Evolutionary conservation across 2,797 vertebrate species (phyloP), one percentile per base, ranked within the genome.

Genomic region (Microcaecilia unicolor): DNA sequence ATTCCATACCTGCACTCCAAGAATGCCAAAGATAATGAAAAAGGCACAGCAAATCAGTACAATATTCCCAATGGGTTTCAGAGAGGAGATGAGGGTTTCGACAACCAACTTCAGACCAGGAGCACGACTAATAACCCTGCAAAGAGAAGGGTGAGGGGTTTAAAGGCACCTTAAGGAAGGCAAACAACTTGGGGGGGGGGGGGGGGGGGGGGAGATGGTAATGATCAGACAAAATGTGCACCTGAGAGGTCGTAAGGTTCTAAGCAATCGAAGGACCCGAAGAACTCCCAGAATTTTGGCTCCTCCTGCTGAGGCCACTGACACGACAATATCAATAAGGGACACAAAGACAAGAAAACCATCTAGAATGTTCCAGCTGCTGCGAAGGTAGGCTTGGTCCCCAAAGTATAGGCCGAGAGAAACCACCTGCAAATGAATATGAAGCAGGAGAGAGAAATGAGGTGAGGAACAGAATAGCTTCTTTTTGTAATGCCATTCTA

Each of bases 11-110:
- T 98, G 94, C 3, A 99, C 95, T 5, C 95, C 95, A 17, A 99
- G 80, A 61, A 99, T 99, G 39, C 95, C 95, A 9, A 98, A 98
- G 70, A 98, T 97, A 52, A 98, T 97, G 67, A 98, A 98, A 76
- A 98, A 98, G 39, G 95, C 94, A 4, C 95, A 98, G 66, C 95
- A 98, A 71, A 98, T 98, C 49, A 98, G 89, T 11, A 98, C 95
- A 0, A 98, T 98, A 61, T 98, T 98, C 51, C 95, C 95, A 1
- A 98, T 98, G 29, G 95, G 95, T 61, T 97, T 98, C 18, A 98
- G 89, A 34, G 95, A 98, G 4, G 95, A 97, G 74, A 98, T 98
- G 18, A 98, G 86, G 0, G 95, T 98, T 77, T 98, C 95, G 34
- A 98, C 95, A 38, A 98, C 95, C 55, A 98, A 75, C 73, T 98